Base-by-base conservation (phyloP, 2,888 invertebrate genomes). In the Gibbula magus region DNA sequence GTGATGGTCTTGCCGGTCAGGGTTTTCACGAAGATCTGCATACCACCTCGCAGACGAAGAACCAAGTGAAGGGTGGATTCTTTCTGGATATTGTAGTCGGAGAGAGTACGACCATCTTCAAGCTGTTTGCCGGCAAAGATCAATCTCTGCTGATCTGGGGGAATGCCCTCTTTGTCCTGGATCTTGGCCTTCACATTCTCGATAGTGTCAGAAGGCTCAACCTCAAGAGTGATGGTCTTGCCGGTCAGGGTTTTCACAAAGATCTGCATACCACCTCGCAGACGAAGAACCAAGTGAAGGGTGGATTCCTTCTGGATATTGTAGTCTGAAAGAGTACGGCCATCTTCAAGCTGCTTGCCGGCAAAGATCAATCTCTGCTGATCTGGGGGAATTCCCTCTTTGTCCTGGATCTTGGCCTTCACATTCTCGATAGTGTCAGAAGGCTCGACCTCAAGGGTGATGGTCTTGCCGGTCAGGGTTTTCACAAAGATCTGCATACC, bases 231-330 rank as follows among this genome's bases (percentile, higher is more conserved):
- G 83, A 92, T 92, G 54, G 91, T 91, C 83, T 92, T 92, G 39
- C 91, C 91, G 76, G 91, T 91, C 18, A 92, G 85, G n/a, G 91
- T 92, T 79, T 91, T 91, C 20, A 92, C 91, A 81, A 92, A 98
- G 94, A 98, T 98, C 95, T 98, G 86, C 85, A 85, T 85, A 86
- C 82, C 85, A 75, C 87, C 87, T 78, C 98, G 95, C 88, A 98
- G 95, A 94, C 98, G 96, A 80, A 98, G 95, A 82, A 98, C 98
- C 94, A 94, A 86, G 93, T 98, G 98, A 85, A 98, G 95, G 18
- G 98, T 98, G 0, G 98, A 98, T 93, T 97, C 97, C 93, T 98
- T 97, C 93, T 98, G 97, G 92, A 98, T 97, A 93, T 97, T 98
- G 93, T 98, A 98, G 92, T 98, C 98, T 0, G 96, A 96, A 35